phyloP scores from a whole-genome alignment of 2,797 vertebrate species.

The Moxostoma hubbsi region DNA sequence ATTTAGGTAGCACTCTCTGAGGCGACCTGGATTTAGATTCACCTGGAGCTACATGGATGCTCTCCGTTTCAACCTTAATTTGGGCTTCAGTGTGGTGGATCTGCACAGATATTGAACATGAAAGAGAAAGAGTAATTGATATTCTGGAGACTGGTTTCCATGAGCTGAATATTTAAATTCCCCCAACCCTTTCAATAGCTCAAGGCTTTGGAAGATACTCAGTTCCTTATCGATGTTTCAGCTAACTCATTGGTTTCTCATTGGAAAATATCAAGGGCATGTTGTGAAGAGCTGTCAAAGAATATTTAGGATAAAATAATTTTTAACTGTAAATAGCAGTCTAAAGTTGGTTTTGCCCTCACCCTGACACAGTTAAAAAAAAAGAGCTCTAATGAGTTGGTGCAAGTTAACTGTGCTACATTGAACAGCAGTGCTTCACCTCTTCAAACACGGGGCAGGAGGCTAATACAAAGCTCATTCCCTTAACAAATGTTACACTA shows the following conservation, averaged over 20 bases:
- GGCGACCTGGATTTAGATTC: conserved; percentile 36
- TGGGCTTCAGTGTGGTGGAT: conserved; percentile 49
- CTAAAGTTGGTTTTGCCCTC: not conserved
- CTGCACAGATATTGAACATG: conserved; percentile 56
- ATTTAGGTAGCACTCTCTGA: conserved; percentile 38
- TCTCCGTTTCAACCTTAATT: conserved; percentile 54
- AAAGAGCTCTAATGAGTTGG: conserved; percentile 14
- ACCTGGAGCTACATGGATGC: conserved; percentile 34
- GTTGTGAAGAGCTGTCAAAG: conserved; percentile 40
- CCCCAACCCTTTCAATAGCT: conserved; percentile 41
- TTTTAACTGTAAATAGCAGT: not conserved
- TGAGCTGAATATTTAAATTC: conserved; percentile 56
- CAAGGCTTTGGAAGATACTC: conserved; percentile 43
- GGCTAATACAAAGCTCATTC: conserved; percentile 30
- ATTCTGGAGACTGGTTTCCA: conserved; percentile 55
- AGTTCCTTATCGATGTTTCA: conserved; percentile 42
- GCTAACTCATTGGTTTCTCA: conserved; percentile 28
- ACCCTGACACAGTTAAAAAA: conserved; percentile 42
- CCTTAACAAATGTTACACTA: conserved; percentile 36
- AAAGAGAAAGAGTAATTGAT: conserved; percentile 55
- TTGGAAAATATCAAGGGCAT: conserved; percentile 44
- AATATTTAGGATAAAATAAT: conserved; percentile 37
- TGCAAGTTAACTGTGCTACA: conserved; percentile 14
- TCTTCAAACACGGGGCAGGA: conserved; percentile 4
- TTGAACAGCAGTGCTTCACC: conserved; percentile 26